Conservation (phyloP, 2,797 vertebrate species). For the Picus viridis region DNA sequence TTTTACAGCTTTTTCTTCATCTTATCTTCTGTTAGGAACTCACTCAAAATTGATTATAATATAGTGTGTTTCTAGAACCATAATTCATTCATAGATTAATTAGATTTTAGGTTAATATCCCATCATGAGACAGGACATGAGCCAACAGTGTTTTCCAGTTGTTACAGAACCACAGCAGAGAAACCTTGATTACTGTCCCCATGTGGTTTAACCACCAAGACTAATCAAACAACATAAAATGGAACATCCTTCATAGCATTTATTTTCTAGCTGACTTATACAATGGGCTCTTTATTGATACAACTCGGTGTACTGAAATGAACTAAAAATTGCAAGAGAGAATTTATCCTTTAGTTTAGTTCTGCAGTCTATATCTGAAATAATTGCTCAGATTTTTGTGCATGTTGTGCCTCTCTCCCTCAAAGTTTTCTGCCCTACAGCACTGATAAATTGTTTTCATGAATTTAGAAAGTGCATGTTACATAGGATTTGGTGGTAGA, state of each 20-base stretch:
- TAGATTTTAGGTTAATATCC: conserved; percentile 81
- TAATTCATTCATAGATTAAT: conserved; percentile 83
- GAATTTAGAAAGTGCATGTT: not conserved
- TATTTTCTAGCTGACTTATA: conserved; percentile 64
- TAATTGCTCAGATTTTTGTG: not conserved
- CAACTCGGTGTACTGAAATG: conserved; percentile 42
- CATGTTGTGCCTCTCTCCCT: not conserved
- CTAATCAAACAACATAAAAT: conserved; percentile 73
- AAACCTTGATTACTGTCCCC: conserved; percentile 75
- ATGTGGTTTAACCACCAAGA: conserved; percentile 57
- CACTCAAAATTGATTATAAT: conserved; percentile 83
- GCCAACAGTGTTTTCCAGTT: conserved; percentile 64
- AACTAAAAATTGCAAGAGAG: conserved; percentile 47
- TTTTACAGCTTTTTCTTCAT: conserved; percentile 79
- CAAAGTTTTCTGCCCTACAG: conserved; percentile 13
- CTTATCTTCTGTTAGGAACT: conserved; percentile 79
- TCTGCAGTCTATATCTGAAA: not conserved
- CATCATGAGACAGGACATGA: conserved; percentile 63
- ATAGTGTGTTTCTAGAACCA: conserved; percentile 69
- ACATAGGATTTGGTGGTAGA: conserved; percentile 16
- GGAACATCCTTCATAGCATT: conserved; percentile 65
- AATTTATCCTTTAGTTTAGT: conserved; percentile 52
- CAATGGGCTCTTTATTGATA: conserved; percentile 63
- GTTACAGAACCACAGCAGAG: conserved; percentile 45
- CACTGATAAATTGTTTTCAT: conserved; percentile 41